Percentiles rank a stretch among this genome's conserved stretches.
Evolutionary conservation across 2,113 vertebrate genomes (phyloP).

Genomic region (Mesembrinibis cayennensis): DNA sequence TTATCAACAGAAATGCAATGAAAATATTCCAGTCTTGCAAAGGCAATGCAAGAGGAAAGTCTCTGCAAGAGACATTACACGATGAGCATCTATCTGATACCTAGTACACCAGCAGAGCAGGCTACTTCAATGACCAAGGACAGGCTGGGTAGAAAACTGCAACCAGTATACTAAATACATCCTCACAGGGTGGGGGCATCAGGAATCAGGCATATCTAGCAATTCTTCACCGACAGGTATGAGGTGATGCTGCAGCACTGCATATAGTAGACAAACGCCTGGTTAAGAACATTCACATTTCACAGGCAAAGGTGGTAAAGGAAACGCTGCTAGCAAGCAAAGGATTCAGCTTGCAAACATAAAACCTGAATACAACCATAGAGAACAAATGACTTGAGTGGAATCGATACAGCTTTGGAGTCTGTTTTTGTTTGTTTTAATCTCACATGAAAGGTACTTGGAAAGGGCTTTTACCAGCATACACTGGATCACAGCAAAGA

Average conservation of each 20-base stretch:
- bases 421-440: background rate
- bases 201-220: background rate
- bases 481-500: background rate
- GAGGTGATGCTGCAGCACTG: background rate
- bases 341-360: background rate
- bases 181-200: background rate
- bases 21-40: background rate
- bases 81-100: background rate
- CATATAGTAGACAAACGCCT: background rate
- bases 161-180: background rate
- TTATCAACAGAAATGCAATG: background rate
- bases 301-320: background rate
- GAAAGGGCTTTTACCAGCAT: background rate
- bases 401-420: background rate
- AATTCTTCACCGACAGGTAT: background rate
- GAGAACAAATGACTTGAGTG: background rate
- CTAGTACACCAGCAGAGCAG: background rate
- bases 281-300: background rate
- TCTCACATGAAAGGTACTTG: background rate
- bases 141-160: background rate
- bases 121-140: background rate
- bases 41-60: background rate
- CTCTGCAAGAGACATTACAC: rapidly evolving
- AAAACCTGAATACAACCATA: background rate
- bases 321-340: background rate